Evolutionary conservation across 2,888 invertebrate species (phyloP), one percentile per base, ranked within the genome.

Genomic region (Thereva nobilitata): DNA sequence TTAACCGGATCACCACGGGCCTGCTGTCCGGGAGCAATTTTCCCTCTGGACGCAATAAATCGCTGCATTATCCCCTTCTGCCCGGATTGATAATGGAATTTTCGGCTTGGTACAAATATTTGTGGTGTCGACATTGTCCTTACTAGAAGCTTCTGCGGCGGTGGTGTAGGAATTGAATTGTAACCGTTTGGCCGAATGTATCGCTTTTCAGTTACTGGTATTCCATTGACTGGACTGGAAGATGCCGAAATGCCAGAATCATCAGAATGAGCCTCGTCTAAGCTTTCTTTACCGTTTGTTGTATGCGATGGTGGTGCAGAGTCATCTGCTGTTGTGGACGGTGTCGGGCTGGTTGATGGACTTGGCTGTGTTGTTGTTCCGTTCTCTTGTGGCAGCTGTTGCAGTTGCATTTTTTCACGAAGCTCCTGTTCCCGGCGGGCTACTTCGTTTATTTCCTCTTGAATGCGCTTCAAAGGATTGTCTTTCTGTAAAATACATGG

Each of bases 401-500:
- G 42, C 72, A 47, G 67, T 81, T 84, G 72, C 79, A 82, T 76
- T 80, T 83, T 73, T 82, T 82, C 73, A 80, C 84, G 73, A 82
- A 94, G 86, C 76, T 92, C 93, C 76, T 89, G 86, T 80, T 95
- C 95, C 72, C 93, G 85, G 75, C 91, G 88, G 64, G 89, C 89
- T 68, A 92, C 92, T 82, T 92, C 91, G 75, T 90, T 88, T 75
- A 95, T 93, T 85, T 95, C 95, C 76, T 89, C 87, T 82, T 95
- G 94, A 79, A 95, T 93, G 79, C 93, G 87, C 76, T 87, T 86
- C 75, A 91, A 83, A 71, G 90, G 90, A 81, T 89, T 88, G 77
- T 89, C 86, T 80, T 87, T 87, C 79, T 86, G 80, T 76, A 84
- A 78, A 72, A 23, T 23, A 23, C 23, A 2, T 23, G 23, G 23